Conservation (phyloP, 2,797 vertebrate genomes). For the Macrochelys suwanniensis region DNA sequence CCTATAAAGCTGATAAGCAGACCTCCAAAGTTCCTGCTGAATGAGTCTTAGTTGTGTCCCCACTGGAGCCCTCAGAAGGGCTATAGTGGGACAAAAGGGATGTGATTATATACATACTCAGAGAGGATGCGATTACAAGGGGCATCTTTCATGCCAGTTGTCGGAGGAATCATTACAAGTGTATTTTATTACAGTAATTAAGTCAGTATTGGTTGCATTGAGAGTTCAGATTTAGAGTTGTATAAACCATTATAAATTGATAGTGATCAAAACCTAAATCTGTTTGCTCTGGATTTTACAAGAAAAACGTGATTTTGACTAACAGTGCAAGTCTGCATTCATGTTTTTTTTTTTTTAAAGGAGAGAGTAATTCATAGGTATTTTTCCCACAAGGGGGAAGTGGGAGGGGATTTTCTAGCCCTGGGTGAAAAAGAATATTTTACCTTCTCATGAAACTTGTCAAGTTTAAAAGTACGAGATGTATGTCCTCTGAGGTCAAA, state of each 20-base stretch:
- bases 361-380: constrained; percentile 1
- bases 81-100: background rate
- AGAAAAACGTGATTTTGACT: constrained; percentile 32
- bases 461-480: background rate
- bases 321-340: background rate
- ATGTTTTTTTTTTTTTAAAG: constrained; percentile 39
- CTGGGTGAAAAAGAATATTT: background rate
- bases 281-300: background rate
- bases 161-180: constrained; percentile 49
- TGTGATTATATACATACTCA: background rate
- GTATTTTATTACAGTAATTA: constrained; percentile 29
- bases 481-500: background rate
- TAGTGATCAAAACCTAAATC: background rate
- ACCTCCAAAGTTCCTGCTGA: constrained; percentile 56
- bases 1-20: constrained; percentile 67
- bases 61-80: background rate
- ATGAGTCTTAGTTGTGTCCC: constrained; percentile 16
- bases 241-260: background rate
- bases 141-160: constrained; percentile 30
- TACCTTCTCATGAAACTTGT: background rate
- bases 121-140: constrained; percentile 40
- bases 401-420: background rate
- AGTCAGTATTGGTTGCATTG: background rate
- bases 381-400: constrained; percentile 12
- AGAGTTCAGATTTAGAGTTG: background rate